Evolutionary conservation across 2,797 vertebrate species (phyloP), one percentile per base, ranked within the genome.

Genomic region (Sebastes diploproa): DNA sequence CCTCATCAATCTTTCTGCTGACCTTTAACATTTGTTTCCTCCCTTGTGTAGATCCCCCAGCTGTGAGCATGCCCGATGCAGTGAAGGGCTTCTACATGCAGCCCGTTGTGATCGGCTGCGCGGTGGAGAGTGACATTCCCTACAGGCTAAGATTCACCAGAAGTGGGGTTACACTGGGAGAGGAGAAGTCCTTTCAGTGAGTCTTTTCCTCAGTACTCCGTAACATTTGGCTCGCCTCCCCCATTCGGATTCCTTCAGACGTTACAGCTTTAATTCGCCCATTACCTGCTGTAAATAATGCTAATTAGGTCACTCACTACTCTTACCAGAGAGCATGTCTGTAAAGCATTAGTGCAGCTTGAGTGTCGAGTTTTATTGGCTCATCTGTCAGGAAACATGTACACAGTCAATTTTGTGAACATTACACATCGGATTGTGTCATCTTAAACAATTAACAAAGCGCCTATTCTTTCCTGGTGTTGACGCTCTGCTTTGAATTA

Each of bases 121-220:
- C 95, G 0, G 97, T 97, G 14, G 34, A 88, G 75, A 99, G 98
- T 1, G 92, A 96, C 70, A 83, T 98, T 75, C 97, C 98, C 63
- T 98, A 97, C 86, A 95, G 66, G 75, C 95, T 99, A 7, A 94
- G 96, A 91, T 96, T 99, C 87, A 91, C 93, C 80, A 93, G 95
- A 1, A 92, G 91, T 0, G 96, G 96, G 83, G 82, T 71, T 80
- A 91, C 81, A 9, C 94, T 98, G 0, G 96, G 96, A 77, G 95
- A 96, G 34, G 97, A 97, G 81, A 95, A 84, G 73, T 80, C 86
- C 66, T 96, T 97, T 65, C 94, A 95, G 98, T 98, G 85, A 96
- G 96, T 92, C 50, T 71, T 23, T 74, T 68, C 38, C 38, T 69
- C 42, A 67, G 50, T 38, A 42, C 61, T 81, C 50, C 72, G 27